Evolutionary conservation across 2,113 vertebrate species (phyloP).

Genomic region (Phasianus colchicus): DNA sequence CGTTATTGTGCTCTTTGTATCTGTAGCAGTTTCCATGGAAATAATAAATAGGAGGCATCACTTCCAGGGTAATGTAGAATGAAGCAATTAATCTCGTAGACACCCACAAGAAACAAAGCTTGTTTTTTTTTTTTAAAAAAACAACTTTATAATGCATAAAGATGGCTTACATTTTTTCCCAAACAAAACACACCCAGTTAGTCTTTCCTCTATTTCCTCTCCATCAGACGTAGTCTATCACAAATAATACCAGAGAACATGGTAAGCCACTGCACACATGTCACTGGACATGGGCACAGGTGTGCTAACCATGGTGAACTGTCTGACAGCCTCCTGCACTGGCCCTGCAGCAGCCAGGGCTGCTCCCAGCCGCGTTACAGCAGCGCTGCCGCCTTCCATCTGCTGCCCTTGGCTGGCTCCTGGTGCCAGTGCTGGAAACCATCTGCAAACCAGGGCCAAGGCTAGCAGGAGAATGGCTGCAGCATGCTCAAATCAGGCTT

Average conservation of each 20-base stretch:
- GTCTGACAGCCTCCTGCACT: not conserved
- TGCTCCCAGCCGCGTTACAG: not conserved
- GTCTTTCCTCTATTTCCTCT: not conserved
- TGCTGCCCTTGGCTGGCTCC: not conserved
- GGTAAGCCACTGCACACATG: rapidly evolving
- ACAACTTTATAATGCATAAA: not conserved
- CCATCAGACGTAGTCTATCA: not conserved
- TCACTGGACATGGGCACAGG: not conserved
- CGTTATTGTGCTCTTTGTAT: too few species aligned
- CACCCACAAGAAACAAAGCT: not conserved
- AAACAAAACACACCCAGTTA: not conserved
- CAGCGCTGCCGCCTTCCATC: not conserved
- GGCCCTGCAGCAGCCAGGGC: rapidly evolving
- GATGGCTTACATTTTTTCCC: not conserved
- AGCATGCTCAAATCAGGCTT: not conserved
- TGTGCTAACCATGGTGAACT: rapidly evolving
- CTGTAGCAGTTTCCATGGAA: too few species aligned
- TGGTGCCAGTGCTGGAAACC: not conserved
- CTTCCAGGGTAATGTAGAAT: not conserved
- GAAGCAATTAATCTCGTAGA: not conserved
- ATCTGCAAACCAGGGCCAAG: not conserved
- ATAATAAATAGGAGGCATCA: too few species aligned
- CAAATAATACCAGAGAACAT: not conserved
- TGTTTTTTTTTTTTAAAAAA: not conserved
- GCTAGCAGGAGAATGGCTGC: not conserved